Base-by-base conservation (phyloP, 2,888 invertebrate species). In the Myathropa florea region DNA sequence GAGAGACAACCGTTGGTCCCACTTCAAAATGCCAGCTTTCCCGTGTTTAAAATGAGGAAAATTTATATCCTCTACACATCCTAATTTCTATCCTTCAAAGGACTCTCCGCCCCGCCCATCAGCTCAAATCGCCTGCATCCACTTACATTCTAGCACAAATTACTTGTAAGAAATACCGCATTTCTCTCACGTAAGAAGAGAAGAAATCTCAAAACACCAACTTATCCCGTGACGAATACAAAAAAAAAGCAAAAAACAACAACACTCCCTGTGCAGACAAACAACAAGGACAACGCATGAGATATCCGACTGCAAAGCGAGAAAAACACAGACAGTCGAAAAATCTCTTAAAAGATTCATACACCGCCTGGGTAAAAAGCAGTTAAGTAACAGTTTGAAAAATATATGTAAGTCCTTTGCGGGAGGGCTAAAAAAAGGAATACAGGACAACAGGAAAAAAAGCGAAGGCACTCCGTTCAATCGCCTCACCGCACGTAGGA, bases 331-430 rank as follows among this genome's bases (percentile, higher is more conserved):
- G 55, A 70, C 26, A 70, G 79, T 71, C 75, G 65, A 10, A 67
- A 61, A 86, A 86, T 86, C 86, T 86, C 71, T 70, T 86, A 79
- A 86, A 86, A 86, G 83, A 83, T 86, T 83, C 86, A 83, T 86
- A 75, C 78, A 86, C 83, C 79, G 78, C 71, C 70, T 65, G 63
- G 86, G 83, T 86, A 86, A 86, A 86, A 86, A 79, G 71, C 83
- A 83, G 86, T 86, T 86, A 86, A 86, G 86, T 83, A 78, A 83
- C 83, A 83, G 83, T 86, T 86, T 86, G 86, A 78, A 85, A 79
- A 83, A 75, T 60, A 64, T 65, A 76, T 71, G 23, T 57, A 65
- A 73, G 53, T 55, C 78, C 61, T 77, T 68, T 26, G 30, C 36
- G 64, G 46, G 18, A 18, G 46, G 46, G n/a, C n/a, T 7, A 18